Evolutionary conservation across 2,888 invertebrate genomes (phyloP).

Genomic region (Tetropium fuscum): DNA sequence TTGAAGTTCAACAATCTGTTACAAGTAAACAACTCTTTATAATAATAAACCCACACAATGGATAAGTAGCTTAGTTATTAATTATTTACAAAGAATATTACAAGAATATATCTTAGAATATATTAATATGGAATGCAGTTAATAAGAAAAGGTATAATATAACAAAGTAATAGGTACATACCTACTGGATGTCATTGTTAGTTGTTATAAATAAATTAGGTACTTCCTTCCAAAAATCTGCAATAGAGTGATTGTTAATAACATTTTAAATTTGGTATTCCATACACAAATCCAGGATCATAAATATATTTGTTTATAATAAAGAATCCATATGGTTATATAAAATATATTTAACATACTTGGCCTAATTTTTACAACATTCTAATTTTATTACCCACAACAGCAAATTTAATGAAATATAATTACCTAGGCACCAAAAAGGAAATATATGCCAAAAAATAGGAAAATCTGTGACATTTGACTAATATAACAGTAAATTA

Average conservation of each 20-base stretch:
- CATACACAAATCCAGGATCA: constrained; percentile 6
- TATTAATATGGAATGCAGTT: too few species aligned
- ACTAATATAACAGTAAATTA: constrained; percentile 1
- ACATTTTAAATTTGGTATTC: too few species aligned
- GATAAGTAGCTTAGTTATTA: too few species aligned
- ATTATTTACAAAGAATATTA: too few species aligned
- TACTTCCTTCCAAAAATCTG: constrained; percentile 3
- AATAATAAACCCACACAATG: not conserved
- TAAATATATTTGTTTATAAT: not conserved
- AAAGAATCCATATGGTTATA: constrained; percentile 39
- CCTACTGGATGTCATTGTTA: constrained; percentile 17
- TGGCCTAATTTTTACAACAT: constrained; percentile 41
- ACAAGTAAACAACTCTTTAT: not conserved
- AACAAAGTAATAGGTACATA: too few species aligned
- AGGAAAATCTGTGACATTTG: not conserved
- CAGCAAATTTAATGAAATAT: not conserved
- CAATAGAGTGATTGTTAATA: too few species aligned
- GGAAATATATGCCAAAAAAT: not conserved
- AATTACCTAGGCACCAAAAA: not conserved
- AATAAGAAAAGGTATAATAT: too few species aligned
- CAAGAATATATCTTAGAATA: too few species aligned
- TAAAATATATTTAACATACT: constrained; percentile 35
- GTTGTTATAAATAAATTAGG: not conserved
- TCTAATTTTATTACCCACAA: constrained; percentile 26
- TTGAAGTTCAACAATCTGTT: not conserved